These are phyloP conservation scores for Cyprinodon diabolis DNA, from an alignment of 2,797 vertebrate genomes.

Conservation along the genomic window DNA sequence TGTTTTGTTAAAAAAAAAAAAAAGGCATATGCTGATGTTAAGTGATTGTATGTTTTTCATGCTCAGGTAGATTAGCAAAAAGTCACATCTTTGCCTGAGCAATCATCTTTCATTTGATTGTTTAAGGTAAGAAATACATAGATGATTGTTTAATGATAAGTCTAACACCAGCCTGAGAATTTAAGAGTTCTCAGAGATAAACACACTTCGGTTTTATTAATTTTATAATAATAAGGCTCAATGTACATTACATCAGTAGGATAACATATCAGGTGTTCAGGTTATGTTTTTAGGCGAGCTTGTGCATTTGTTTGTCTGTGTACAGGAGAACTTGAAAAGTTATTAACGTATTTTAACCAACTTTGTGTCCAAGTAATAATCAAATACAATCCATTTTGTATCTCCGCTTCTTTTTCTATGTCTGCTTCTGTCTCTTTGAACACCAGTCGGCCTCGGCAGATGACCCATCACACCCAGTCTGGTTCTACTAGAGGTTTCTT, in stretches of 20 bases:
- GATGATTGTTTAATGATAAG: background rate
- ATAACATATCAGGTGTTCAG: background rate
- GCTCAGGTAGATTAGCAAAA: conserved; percentile 9
- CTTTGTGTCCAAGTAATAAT: no score
- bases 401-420: no score
- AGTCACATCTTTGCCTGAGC: conserved; percentile 1
- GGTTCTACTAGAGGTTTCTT: no score
- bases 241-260: background rate
- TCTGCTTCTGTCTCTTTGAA: no score
- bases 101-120: conserved; percentile 8
- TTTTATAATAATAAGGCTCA: background rate
- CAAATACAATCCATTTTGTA: no score
- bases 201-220: conserved; percentile 4
- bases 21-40: conserved; percentile 1
- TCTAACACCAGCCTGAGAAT: background rate
- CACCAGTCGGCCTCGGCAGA: no score
- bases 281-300: no score
- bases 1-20: conserved; percentile 6
- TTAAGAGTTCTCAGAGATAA: no score
- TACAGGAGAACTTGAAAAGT: no score
- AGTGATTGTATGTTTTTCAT: conserved; percentile 20
- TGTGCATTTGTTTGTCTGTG: no score
- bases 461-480: no score
- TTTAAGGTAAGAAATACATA: background rate
- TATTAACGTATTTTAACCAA: no score